Base-by-base conservation (phyloP, 2,113 vertebrate genomes). In the Spea bombifrons region DNA sequence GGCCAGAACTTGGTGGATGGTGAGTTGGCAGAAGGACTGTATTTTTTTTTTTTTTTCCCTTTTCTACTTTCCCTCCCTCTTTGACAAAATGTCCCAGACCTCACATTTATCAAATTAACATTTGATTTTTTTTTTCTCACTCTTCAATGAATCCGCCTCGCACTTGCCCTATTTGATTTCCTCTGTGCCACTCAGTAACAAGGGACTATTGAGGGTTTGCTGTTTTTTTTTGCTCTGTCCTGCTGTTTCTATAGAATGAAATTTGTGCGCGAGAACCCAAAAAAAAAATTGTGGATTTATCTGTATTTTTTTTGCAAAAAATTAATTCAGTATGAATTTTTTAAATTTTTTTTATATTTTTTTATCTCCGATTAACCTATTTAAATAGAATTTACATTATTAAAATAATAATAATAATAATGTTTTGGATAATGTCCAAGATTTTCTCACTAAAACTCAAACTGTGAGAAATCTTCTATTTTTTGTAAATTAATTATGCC, bases 1-100 rank as follows among this genome's bases (percentile, higher is more conserved):
- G 86, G 97, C 97, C 94, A 94, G 97, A 93, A 99, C 97, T 92
- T 99, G 97, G 97, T 99, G 97, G 97, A 99, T 99, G 97, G 97
- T 98, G 91, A 96, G 97, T 95, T 95, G 94, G 94, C 94, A 96
- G 91, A 91, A 84, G 80, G 89, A 85, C 87, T 89, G 88, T 75
- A 83, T 86, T 87, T 86, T 90, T 85, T 91, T 92, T 92, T 90
- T 86, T 87, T 85, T 90, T 84, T 90, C 91, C 91, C 90, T 87
- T 88, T 79, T 53, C 75, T 63, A 47, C 5, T 75, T 75, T 63
- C 61, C 72, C 73, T 91, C 92, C 92, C 92, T 93, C 91, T 94
- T 89, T 91, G 91, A 90, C 90, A 92, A 90, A 90, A 92, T 92
- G 90, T 93, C 90, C 92, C 91, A 92, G 92, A 91, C 90, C 92